These are phyloP conservation scores for Spisula solida DNA, from an alignment of 2,888 invertebrate genomes.

Conservation along the genomic window DNA sequence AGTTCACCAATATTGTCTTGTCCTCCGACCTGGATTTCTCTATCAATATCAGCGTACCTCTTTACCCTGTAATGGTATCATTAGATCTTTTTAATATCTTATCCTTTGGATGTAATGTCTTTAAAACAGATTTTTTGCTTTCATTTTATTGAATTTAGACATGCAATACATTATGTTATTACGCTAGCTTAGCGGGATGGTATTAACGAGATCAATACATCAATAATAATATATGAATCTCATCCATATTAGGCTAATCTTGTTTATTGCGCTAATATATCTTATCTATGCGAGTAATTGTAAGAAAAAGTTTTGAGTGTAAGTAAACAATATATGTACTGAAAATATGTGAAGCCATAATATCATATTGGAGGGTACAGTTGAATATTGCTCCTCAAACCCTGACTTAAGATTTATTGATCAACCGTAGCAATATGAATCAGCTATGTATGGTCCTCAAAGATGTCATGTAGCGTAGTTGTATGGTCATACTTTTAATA, in stretches of 20 bases:
- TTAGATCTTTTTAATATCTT: background rate
- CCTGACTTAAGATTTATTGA: background rate
- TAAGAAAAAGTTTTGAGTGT: constrained; percentile 7
- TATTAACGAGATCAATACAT: background rate
- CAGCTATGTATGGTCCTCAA: background rate
- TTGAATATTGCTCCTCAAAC: background rate
- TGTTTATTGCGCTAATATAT: background rate
- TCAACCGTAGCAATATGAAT: background rate
- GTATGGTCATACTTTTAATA: background rate
- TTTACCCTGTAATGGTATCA: background rate
- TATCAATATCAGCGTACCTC: background rate
- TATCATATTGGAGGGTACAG: background rate
- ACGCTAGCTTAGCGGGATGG: background rate
- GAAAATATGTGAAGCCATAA: background rate
- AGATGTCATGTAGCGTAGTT: constrained; percentile 5
- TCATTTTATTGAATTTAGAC: background rate
- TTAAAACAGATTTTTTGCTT: background rate
- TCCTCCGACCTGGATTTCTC: background rate
- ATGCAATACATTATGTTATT: background rate
- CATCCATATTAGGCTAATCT: background rate
- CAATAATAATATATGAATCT: background rate
- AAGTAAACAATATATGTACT: constrained; percentile 17
- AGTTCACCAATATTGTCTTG: background rate
- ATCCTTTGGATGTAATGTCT: background rate
- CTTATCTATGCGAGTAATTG: constrained; percentile 3